Base-by-base conservation (phyloP, 2,113 vertebrate species). In the Thermophis baileyi region DNA sequence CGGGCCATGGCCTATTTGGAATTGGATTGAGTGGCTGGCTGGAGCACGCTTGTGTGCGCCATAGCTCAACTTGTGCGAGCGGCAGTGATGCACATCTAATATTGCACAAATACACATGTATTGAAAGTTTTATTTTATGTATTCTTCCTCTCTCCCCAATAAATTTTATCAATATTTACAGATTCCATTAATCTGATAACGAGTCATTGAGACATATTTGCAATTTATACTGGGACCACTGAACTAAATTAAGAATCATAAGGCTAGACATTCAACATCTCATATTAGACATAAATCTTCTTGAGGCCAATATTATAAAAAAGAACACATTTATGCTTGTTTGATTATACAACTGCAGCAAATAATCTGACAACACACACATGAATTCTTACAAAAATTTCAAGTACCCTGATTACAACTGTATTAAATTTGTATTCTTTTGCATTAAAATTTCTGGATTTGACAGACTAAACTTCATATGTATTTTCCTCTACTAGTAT, bases 401-500 rank as follows among this genome's bases (percentile, higher is more conserved):
- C 95, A 97, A 97, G 97, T 96, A 96, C 95, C 95, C 96, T 94
- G 95, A 97, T 97, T 97, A 97, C 96, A 97, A 96, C 92, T 85
- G 93, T 94, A 97, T 97, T 97, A 97, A 97, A 95, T 94, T 90
- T 20, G 16, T 95, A 93, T 93, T 94, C 93, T 95, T 97, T 96
- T 97, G 93, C 96, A 96, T 95, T 63, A 87, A 93, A 92, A 94
- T 94, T 91, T 95, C 93, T 93, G 92, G 94, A 94, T 94, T 95
- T 97, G 96, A 95, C 96, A 97, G 95, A 51, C 69, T 96, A 96
- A 97, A 96, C 90, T 95, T 92, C 96, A 81, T 96, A 92, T 94
- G 93, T 69, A 96, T 95, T 95, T 94, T 11, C 40, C 51, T 46
- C 69, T 95, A 95, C 27, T 94, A 96, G 91, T 94, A 95, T 96